phyloP scores from a whole-genome alignment of 2,888 invertebrate genomes.

The Vanessa cardui region DNA sequence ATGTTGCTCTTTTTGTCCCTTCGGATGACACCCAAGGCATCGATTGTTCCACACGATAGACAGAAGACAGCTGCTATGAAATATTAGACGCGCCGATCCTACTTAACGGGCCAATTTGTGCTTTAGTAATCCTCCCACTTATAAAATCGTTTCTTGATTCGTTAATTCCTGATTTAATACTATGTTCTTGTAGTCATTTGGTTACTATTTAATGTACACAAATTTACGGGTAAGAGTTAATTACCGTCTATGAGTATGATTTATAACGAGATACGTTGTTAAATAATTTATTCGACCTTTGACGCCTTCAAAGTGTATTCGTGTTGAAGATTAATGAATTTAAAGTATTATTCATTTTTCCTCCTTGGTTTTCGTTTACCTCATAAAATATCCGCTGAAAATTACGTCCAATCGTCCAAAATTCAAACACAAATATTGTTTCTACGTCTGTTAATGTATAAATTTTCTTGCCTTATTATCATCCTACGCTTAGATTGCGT shows the following conservation, averaged over 20 bases:
- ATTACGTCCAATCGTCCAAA: background rate
- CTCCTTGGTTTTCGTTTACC: background rate
- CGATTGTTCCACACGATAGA: constrained; percentile 64
- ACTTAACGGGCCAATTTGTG: constrained; percentile 54
- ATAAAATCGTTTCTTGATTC: constrained; percentile 67
- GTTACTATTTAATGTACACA: constrained; percentile 64
- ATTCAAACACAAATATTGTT: constrained; percentile 17
- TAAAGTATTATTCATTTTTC: constrained; percentile 18
- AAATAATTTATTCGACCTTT: constrained; percentile 55
- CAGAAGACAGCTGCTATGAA: constrained; percentile 61
- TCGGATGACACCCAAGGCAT: constrained; percentile 66
- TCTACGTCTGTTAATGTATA: constrained; percentile 37
- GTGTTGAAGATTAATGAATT: constrained; percentile 28
- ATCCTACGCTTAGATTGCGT: constrained; percentile 69
- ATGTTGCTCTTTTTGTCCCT: constrained; percentile 66
- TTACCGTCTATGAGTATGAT: constrained; percentile 53
- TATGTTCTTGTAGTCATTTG: constrained; percentile 67
- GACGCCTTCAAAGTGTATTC: constrained; percentile 31
- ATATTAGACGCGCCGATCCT: constrained; percentile 58
- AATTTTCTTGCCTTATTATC: constrained; percentile 65
- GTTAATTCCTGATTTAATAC: constrained; percentile 70
- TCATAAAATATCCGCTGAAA: background rate
- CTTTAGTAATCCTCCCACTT: constrained; percentile 60
- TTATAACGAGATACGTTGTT: constrained; percentile 57
- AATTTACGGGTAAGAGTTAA: constrained; percentile 49